Evolutionary conservation across 2,888 invertebrate genomes (phyloP).

Genomic region (Corythucha ciliata): DNA sequence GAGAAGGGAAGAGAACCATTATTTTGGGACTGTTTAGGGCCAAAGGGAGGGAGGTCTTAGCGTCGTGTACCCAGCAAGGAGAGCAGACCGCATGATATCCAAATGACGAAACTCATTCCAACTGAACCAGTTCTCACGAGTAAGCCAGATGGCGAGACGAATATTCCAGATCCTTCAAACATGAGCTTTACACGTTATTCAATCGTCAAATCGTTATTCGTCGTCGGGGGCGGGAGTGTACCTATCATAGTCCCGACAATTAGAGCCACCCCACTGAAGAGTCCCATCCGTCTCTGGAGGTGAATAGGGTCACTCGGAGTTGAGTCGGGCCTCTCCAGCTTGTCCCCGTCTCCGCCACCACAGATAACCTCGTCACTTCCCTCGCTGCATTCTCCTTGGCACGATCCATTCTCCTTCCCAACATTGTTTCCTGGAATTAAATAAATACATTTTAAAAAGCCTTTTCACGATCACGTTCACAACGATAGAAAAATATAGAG

Average conservation of each 20-base stretch:
- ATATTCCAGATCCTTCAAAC: constrained; percentile 85
- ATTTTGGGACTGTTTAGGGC: not conserved
- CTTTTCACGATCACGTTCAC: too few species aligned
- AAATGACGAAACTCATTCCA: constrained; percentile 88
- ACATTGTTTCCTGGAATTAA: constrained; percentile 33
- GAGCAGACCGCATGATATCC: constrained; percentile 88
- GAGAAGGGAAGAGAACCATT: constrained; percentile 28
- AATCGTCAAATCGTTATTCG: not conserved
- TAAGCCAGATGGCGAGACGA: constrained; percentile 94
- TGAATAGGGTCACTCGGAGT: constrained; percentile 93
- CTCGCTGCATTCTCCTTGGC: constrained; percentile 28
- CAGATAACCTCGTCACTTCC: constrained; percentile 30
- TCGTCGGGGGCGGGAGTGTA: constrained; percentile 39
- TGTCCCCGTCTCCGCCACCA: constrained; percentile 42
- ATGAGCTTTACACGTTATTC: constrained; percentile 22
- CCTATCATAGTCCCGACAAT: constrained; percentile 98
- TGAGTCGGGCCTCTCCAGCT: constrained; percentile 86
- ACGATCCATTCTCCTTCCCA: constrained; percentile 29
- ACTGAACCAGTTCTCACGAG: constrained; percentile 85
- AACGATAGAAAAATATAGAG: too few species aligned
- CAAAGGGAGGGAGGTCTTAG: not conserved
- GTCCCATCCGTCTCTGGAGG: constrained; percentile 99
- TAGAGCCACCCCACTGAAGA: constrained; percentile 97
- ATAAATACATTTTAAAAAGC: constrained; percentile 8
- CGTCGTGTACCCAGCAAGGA: constrained; percentile 79